Evolutionary conservation across 2,888 invertebrate species (phyloP).

Genomic region (Agapetus fuscipes): DNA sequence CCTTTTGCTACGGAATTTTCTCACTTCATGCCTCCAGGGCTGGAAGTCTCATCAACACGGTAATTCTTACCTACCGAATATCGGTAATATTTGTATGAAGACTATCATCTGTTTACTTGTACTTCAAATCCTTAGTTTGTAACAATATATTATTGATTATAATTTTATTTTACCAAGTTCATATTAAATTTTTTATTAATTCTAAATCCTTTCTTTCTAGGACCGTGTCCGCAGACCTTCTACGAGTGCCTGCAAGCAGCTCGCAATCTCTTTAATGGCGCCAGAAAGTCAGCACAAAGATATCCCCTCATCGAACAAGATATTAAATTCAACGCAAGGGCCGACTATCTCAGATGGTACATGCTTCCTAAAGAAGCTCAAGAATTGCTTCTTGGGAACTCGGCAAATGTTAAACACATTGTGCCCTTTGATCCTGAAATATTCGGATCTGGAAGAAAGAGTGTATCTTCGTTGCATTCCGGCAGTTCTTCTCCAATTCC

Average conservation of each 20-base stretch:
- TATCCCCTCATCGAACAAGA: conserved; percentile 66
- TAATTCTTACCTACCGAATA: too few relatives aligned
- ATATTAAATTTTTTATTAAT: too few relatives aligned
- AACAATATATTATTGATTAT: too few relatives aligned
- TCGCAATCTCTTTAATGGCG: conserved; percentile 64
- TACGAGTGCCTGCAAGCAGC: conserved; percentile 73
- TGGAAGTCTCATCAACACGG: too few relatives aligned
- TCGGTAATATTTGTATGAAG: too few relatives aligned
- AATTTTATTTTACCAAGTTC: too few relatives aligned
- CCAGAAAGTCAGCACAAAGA: conserved; percentile 66
- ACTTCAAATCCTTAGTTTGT: too few relatives aligned
- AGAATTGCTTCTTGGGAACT: conserved; percentile 60
- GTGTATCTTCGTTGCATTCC: conserved; percentile 26
- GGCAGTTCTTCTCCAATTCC: conserved; percentile 40
- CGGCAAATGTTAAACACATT: conserved; percentile 65
- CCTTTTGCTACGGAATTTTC: too few relatives aligned
- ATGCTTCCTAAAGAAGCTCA: conserved; percentile 83
- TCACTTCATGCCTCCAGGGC: too few relatives aligned
- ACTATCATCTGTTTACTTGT: not conserved
- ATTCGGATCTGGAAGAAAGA: conserved; percentile 44
- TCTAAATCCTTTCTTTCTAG: conserved; percentile 34
- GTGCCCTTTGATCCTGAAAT: conserved; percentile 64
- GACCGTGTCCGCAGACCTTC: conserved; percentile 63
- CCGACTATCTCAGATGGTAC: conserved; percentile 74
- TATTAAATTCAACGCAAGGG: conserved; percentile 57